Conservation (phyloP, 2,888 invertebrate species). For the Horisme vitalbata region DNA sequence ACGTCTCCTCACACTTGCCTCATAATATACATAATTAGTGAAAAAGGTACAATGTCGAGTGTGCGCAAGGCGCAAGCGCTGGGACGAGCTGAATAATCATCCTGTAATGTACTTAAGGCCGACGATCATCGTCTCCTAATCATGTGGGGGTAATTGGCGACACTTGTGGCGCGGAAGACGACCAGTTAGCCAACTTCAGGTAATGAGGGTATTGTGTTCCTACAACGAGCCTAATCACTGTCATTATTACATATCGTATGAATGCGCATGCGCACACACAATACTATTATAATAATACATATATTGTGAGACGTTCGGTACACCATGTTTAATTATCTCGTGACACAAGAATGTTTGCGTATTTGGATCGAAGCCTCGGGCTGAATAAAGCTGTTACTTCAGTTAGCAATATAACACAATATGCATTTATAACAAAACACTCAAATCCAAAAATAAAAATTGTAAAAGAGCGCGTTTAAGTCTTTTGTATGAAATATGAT, state of each 20-base stretch:
- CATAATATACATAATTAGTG: no score
- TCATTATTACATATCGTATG: slow-evolving; percentile 5
- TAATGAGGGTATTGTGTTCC: slow-evolving; percentile 18
- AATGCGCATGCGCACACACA: slow-evolving; percentile 1
- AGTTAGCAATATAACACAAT: no score
- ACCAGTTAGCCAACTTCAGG: slow-evolving; percentile 7
- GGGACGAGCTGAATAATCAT: background rate
- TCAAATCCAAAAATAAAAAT: no score
- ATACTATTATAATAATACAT: background rate
- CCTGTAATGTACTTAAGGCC: background rate
- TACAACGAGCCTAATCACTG: slow-evolving; percentile 9
- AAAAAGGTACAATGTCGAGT: no score
- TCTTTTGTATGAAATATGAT: slow-evolving; percentile 8
- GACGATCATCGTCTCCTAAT: background rate
- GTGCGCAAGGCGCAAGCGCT: no score
- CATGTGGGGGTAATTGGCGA: background rate
- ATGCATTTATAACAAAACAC: no score
- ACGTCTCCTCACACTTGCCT: no score
- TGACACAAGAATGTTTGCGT: no score
- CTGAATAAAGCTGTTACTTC: no score
- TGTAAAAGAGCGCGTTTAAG: slow-evolving; percentile 1
- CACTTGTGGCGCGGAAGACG: slow-evolving; percentile 4
- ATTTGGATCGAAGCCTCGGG: no score
- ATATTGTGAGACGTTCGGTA: no score
- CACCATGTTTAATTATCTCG: no score